These are phyloP conservation scores for Callyntrura guangdongensis DNA, from an alignment of 2,888 invertebrate genomes.

Conservation along the genomic window DNA sequence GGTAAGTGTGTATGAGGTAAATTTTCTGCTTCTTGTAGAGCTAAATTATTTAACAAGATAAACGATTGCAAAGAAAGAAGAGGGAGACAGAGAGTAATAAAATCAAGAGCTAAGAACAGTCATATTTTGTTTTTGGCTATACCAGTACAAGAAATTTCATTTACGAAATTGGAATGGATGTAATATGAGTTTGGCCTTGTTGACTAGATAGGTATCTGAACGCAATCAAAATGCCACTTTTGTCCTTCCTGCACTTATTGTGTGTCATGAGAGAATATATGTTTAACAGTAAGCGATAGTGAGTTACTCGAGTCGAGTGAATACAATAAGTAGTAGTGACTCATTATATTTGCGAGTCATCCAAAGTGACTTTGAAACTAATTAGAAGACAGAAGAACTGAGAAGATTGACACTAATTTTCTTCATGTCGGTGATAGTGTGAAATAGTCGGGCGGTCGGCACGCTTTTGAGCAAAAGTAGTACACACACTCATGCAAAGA, in stretches of 20 bases:
- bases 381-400: conserved; percentile 60
- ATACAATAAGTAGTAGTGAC: no score
- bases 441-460: conserved; percentile 22
- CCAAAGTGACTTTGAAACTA: conserved; percentile 59
- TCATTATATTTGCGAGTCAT: conserved; percentile 42
- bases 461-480: neutral
- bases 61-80: no score
- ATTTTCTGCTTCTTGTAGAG: conserved; percentile 21
- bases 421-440: conserved; percentile 21
- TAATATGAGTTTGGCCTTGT: conserved; percentile 7
- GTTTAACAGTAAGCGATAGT: neutral
- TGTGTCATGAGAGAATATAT: neutral
- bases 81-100: conserved; percentile 35
- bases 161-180: neutral
- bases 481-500: neutral
- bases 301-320: neutral
- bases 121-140: conserved; percentile 7
- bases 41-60: conserved; percentile 53
- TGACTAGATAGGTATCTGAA: neutral
- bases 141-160: neutral
- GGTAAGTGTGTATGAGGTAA: neutral
- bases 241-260: conserved; percentile 24
- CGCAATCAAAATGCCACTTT: conserved; percentile 3
- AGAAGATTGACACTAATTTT: conserved; percentile 45
- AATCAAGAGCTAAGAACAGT: conserved; percentile 5